phyloP scores from a whole-genome alignment of 2,797 vertebrate genomes.

The Rhabdomys pumilio region DNA sequence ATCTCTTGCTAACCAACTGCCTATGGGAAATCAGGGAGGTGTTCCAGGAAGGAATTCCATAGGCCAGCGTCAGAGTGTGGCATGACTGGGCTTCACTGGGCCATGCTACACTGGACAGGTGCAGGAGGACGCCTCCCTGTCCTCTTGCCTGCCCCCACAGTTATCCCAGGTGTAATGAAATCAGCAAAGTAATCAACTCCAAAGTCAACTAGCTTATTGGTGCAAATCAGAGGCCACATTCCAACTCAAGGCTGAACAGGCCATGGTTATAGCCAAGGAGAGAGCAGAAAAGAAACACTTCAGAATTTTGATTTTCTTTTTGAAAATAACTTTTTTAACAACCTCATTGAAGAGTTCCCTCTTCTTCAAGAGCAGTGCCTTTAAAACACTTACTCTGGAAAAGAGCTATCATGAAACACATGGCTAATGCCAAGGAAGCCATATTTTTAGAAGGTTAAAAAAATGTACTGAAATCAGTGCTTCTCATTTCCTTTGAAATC shows the following conservation, averaged over 20 bases:
- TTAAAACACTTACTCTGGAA: constrained; percentile 58
- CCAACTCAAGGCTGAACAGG: accelerated
- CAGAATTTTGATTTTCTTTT: background rate
- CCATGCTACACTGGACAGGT: background rate
- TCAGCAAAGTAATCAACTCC: background rate
- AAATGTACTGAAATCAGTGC: background rate
- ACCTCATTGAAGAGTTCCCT: background rate
- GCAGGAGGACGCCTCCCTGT: background rate
- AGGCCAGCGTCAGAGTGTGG: accelerated
- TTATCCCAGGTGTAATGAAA: background rate
- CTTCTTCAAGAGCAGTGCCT: background rate
- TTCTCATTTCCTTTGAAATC: constrained; percentile 10
- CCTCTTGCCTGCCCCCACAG: background rate
- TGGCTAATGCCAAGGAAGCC: background rate
- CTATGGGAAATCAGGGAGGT: background rate
- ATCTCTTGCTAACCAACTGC: background rate
- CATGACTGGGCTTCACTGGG: background rate
- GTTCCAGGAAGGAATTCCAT: background rate
- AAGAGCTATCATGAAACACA: constrained; percentile 29
- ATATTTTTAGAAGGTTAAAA: constrained; percentile 35
- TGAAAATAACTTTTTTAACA: constrained; percentile 36
- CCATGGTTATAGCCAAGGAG: background rate
- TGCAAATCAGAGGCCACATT: background rate
- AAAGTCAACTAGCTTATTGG: background rate
- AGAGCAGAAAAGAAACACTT: constrained; percentile 4